Conservation (phyloP, 2,113 vertebrate species). For the Corvus hawaiiensis region DNA sequence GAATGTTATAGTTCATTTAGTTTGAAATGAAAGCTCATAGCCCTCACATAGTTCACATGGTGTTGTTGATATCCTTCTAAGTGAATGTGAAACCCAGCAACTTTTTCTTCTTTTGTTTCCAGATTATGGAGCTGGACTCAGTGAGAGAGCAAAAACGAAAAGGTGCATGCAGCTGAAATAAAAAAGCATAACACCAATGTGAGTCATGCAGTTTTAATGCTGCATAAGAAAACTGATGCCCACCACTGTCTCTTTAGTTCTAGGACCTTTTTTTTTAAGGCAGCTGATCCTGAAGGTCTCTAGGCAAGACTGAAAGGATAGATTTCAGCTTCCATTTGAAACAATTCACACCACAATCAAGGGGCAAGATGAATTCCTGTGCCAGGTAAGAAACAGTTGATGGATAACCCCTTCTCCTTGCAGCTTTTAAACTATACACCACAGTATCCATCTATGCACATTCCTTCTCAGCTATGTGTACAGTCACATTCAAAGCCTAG, state of each 20-base stretch:
- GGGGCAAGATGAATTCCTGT: neutral
- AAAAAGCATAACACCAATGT: neutral
- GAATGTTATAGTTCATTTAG: too few relatives aligned
- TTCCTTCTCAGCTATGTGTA: neutral
- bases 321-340: neutral
- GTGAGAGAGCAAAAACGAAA: neutral
- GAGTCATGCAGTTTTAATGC: neutral
- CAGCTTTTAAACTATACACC: neutral
- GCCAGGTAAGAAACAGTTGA: neutral
- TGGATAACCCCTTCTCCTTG: neutral
- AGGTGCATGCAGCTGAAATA: neutral
- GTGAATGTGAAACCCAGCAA: neutral
- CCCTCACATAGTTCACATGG: too few relatives aligned
- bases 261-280: neutral
- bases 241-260: neutral
- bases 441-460: accelerated
- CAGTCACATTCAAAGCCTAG: neutral
- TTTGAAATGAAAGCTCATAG: neutral
- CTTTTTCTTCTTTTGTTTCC: neutral
- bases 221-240: neutral
- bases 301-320: neutral
- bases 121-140: neutral
- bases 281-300: neutral
- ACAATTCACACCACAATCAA: neutral
- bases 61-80: neutral